Percentiles rank a stretch among this genome's conserved stretches.
phyloP scores from a whole-genome alignment of 2,113 vertebrate genomes.

The Herpailurus yagouaroundi region DNA sequence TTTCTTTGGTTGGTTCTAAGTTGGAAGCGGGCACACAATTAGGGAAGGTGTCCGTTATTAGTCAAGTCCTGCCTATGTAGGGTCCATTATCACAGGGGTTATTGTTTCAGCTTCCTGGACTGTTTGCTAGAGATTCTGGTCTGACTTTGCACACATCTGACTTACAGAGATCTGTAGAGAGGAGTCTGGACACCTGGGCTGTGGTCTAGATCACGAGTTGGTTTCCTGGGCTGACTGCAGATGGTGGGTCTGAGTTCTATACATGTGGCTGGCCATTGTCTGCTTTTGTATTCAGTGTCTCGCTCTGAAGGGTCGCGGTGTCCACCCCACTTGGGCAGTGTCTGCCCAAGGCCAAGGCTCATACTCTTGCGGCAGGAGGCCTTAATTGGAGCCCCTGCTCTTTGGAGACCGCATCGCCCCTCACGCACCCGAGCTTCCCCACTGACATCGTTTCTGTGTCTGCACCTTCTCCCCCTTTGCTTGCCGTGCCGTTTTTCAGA shows the following conservation, averaged over 20 bases:
- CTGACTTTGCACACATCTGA: background rate
- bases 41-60: background rate
- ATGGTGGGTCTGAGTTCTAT: background rate
- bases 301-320: background rate
- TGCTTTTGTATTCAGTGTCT: background rate
- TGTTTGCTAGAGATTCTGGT: background rate
- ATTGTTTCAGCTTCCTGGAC: background rate
- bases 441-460: rapidly evolving
- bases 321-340: background rate
- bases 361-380: too few relatives aligned
- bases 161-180: background rate
- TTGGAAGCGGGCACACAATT: background rate
- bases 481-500: background rate
- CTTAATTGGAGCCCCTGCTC: rapidly evolving
- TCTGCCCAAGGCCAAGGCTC: background rate
- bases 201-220: background rate
- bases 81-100: background rate
- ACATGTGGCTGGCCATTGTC: background rate
- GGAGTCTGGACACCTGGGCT: background rate
- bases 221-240: background rate
- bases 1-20: background rate
- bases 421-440: background rate
- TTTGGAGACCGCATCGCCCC: background rate
- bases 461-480: too few relatives aligned
- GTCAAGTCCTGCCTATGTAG: background rate